Evolutionary conservation across 1,140 invertebrate genomes (phyloP).

Genomic region (Drosophila persimilis): DNA sequence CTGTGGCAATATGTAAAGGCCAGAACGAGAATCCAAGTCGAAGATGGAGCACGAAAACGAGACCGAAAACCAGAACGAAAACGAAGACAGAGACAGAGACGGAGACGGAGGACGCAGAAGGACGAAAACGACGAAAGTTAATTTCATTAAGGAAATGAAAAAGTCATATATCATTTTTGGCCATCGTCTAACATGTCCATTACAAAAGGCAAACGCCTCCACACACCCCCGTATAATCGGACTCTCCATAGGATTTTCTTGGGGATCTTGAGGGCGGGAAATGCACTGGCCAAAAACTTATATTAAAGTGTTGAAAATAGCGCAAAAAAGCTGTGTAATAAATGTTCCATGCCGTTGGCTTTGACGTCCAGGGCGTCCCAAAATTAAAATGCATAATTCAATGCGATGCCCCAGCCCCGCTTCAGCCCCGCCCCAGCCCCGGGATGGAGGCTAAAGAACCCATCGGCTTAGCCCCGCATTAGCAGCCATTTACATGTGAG

Average conservation of each 20-base stretch:
- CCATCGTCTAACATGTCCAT: slow-evolving; percentile 79
- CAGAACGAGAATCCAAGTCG: slow-evolving; percentile 13
- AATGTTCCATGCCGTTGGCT: slow-evolving; percentile 66
- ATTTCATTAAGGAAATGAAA: slow-evolving; percentile 82
- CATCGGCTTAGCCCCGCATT: slow-evolving; percentile 47
- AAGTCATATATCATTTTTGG: slow-evolving; percentile 80
- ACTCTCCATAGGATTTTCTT: slow-evolving; percentile 16
- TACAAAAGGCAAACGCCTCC: slow-evolving; percentile 56
- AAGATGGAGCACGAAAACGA: slow-evolving; percentile 1
- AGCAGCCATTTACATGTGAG: slow-evolving; percentile 70
- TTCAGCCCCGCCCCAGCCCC: too few species aligned
- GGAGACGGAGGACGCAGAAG: not conserved
- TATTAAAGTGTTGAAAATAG: slow-evolving; percentile 77
- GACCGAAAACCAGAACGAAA: slow-evolving; percentile 11
- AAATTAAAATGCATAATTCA: slow-evolving; percentile 82
- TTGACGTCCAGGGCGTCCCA: slow-evolving; percentile 50
- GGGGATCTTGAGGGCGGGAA: slow-evolving; percentile 45
- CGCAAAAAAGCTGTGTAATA: slow-evolving; percentile 60
- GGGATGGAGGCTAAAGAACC: not conserved
- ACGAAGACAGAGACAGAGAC: slow-evolving; percentile 6
- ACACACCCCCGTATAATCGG: slow-evolving; percentile 1
- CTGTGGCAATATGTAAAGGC: slow-evolving; percentile 71
- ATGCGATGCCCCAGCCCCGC: slow-evolving; percentile 23
- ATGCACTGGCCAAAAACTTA: slow-evolving; percentile 61
- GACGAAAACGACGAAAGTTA: slow-evolving; percentile 57